These are phyloP conservation scores for Theocolax elegans DNA, from an alignment of 1,140 invertebrate genomes.

Conservation along the genomic window DNA sequence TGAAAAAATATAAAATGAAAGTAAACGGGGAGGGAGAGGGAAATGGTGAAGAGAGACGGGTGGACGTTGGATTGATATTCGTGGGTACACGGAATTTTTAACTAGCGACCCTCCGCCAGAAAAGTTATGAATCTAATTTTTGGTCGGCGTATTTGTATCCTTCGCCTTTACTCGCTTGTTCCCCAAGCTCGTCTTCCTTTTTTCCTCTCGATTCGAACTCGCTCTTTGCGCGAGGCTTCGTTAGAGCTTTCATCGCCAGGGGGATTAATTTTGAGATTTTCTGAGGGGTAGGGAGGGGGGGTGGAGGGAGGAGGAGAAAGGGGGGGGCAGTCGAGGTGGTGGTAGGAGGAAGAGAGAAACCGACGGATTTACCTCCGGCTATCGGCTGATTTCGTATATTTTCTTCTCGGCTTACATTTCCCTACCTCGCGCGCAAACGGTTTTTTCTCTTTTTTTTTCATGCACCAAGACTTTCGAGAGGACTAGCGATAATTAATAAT, in stretches of 20 bases:
- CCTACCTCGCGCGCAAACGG: neutral
- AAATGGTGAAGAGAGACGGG: neutral
- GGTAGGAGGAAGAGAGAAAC: too few relatives aligned
- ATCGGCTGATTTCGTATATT: slow-evolving; percentile 8
- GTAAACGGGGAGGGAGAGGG: slow-evolving; percentile 14
- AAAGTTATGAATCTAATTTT: slow-evolving; percentile 68
- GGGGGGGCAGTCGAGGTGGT: too few relatives aligned
- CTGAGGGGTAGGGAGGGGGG: neutral
- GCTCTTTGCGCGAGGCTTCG: slow-evolving; percentile 50
- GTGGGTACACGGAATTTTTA: slow-evolving; percentile 64
- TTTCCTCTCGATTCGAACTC: slow-evolving; percentile 24
- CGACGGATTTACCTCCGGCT: slow-evolving; percentile 13
- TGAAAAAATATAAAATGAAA: slow-evolving; percentile 25
- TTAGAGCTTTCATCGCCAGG: slow-evolving; percentile 57
- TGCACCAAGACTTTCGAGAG: slow-evolving; percentile 12
- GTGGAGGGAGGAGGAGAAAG: neutral
- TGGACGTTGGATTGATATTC: slow-evolving; percentile 57
- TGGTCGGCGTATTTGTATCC: slow-evolving; percentile 56
- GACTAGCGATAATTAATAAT: slow-evolving; percentile 28
- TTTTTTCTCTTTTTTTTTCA: slow-evolving; percentile 14
- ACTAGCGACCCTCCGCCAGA: slow-evolving; percentile 54
- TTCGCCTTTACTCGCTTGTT: slow-evolving; percentile 42
- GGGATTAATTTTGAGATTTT: slow-evolving; percentile 57
- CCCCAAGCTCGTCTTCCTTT: slow-evolving; percentile 34
- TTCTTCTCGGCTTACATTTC: slow-evolving; percentile 2